Evolutionary conservation across 2,797 vertebrate species (phyloP).

Genomic region (Gouania willdenowi): DNA sequence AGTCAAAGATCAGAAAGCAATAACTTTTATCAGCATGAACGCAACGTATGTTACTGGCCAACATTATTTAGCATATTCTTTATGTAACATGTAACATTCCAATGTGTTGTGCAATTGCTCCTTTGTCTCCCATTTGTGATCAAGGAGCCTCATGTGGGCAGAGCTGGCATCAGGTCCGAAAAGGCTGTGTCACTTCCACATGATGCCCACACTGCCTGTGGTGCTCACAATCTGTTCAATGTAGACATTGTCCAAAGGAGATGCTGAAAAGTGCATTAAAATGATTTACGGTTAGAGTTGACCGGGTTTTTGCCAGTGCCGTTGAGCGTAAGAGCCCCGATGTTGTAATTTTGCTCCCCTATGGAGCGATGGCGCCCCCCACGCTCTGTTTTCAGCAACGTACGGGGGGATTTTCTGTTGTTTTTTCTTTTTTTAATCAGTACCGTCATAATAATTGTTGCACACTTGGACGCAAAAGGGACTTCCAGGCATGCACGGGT

Average conservation of each 20-base stretch:
- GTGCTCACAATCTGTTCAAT: slow-evolving; percentile 43
- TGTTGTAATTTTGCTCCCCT: too few species aligned
- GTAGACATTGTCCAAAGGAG: slow-evolving; percentile 52
- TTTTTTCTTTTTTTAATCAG: too few species aligned
- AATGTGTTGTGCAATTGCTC: slow-evolving; percentile 39
- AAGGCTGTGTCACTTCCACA: slow-evolving; percentile 49
- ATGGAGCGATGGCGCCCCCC: too few species aligned
- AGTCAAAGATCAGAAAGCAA: too few species aligned
- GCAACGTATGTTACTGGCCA: slow-evolving; percentile 15
- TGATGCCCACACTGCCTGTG: slow-evolving; percentile 39
- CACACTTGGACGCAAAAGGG: too few species aligned
- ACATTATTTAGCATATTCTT: slow-evolving; percentile 9
- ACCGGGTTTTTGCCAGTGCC: too few species aligned
- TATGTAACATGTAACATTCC: slow-evolving; percentile 26
- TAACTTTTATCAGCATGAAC: slow-evolving; percentile 9
- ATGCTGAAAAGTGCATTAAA: slow-evolving; percentile 37
- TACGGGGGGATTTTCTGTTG: too few species aligned
- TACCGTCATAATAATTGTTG: too few species aligned
- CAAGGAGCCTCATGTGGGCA: slow-evolving; percentile 22
- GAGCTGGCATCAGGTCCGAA: slow-evolving; percentile 23
- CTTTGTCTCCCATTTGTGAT: slow-evolving; percentile 26
- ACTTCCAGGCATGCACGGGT: too few species aligned
- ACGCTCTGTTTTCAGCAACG: too few species aligned
- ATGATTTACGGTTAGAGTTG: too few species aligned
- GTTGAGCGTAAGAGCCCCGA: too few species aligned